phyloP scores from a whole-genome alignment of 2,888 invertebrate genomes.

The Anodontia alba region DNA sequence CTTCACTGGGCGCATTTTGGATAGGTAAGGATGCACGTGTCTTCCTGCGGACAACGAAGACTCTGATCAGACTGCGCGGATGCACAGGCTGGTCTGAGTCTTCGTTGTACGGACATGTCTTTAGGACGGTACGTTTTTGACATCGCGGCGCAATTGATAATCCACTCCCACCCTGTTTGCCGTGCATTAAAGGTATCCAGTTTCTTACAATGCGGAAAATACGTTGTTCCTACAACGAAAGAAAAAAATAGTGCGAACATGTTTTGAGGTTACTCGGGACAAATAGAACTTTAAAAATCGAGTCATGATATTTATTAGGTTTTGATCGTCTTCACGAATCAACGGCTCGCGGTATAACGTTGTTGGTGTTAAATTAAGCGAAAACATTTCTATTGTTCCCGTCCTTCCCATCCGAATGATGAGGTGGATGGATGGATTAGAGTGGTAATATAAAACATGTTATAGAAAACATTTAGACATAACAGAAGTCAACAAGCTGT shows the following conservation, averaged over 20 bases:
- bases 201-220: slow-evolving; percentile 14
- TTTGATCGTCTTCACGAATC: background rate
- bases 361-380: background rate
- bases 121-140: too few species aligned
- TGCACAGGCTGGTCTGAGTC: too few species aligned
- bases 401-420: background rate
- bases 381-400: background rate
- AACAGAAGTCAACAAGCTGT: too few species aligned
- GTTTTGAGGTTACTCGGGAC: slow-evolving; percentile 18
- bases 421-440: background rate
- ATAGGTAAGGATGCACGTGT: too few species aligned
- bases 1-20: too few species aligned
- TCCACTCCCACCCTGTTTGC: slow-evolving; percentile 32
- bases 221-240: background rate
- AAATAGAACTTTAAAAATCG: background rate
- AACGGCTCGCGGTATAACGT: background rate
- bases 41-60: too few species aligned
- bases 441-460: too few species aligned
- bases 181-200: background rate
- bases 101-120: too few species aligned
- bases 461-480: too few species aligned
- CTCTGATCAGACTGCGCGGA: too few species aligned
- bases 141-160: too few species aligned
- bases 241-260: background rate
- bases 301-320: background rate